Percentiles rank a stretch among this genome's conserved stretches.
phyloP scores from a whole-genome alignment of 2,797 vertebrate genomes.

The Myotis pilosus region DNA sequence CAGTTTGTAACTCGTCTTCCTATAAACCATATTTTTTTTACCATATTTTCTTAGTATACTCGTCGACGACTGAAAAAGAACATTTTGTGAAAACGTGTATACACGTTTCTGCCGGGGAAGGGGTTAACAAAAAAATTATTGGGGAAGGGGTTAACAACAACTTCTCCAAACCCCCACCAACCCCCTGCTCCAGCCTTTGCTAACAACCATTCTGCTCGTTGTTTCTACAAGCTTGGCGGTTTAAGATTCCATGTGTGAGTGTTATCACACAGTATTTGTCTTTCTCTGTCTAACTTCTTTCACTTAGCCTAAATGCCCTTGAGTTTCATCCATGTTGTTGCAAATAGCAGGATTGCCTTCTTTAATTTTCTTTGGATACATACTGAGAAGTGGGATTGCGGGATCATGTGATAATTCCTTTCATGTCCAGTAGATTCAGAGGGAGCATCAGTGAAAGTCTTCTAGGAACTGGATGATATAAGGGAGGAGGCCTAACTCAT shows the following conservation, averaged over 20 bases:
- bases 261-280: not conserved
- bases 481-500: not conserved
- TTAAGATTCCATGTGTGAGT: not conserved
- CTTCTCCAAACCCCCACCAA: not conserved
- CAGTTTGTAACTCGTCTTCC: too few species aligned
- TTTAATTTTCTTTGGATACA: not conserved
- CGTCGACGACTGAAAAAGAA: too few species aligned
- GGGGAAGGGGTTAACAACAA: too few species aligned
- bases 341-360: not conserved
- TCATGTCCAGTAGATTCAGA: not conserved
- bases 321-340: not conserved
- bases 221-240: not conserved
- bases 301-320: not conserved
- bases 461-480: not conserved
- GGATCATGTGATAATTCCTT: not conserved
- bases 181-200: not conserved
- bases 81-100: too few species aligned
- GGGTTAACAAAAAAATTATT: too few species aligned
- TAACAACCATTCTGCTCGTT: not conserved
- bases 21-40: too few species aligned
- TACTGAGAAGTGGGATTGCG: not conserved
- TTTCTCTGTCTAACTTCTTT: not conserved
- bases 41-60: too few species aligned
- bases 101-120: too few species aligned
- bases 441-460: not conserved